Base-by-base conservation (phyloP, 92 coral and sea anemone genomes). In the Phenganax marumi region DNA sequence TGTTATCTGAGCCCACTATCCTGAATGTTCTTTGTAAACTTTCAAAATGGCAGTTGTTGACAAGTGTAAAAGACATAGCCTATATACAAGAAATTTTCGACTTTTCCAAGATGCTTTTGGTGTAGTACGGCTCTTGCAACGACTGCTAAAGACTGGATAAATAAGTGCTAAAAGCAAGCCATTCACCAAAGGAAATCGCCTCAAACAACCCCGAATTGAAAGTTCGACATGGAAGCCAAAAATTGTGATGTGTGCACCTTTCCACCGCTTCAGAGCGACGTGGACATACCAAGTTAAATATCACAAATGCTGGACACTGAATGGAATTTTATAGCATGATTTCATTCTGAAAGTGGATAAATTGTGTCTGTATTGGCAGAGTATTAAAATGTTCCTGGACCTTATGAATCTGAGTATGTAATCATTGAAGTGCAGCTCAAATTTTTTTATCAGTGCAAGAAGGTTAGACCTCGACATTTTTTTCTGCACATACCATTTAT, bases 401-500 rank as follows among this genome's bases (percentile, higher is more conserved):
- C 8, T 18, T 12, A 58, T 7, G 10, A 58, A 7, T 58, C 16
- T 58, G 65, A 58, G 65, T 58, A 58, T 7, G 73, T 25, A 68
- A 68, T 10, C 51, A 25, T 68, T 8, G n/a, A 6, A 68, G 10
- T 12, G 17, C 21, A 13, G 25, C 17, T 68, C 11, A 68, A 68
- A 68, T 11, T 55, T 78, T 78, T 60, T 70, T 55, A 46, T 74
- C 26, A 73, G 53, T 50, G 48, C 76, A 48, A 18, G 60, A 23
- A 24, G 80, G 54, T 64, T 17, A 25, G 16, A 25, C 70, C 49
- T 23, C 77, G 50, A 21, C 52, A 55, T 16, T 8, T 53, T 48
- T 25, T n/a, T 24, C 47, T 50, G 33, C 33, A 25, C 72, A 24
- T 56, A 7, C 23, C 64, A 49, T 77, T 77, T 68, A 3, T 78